phyloP scores from a whole-genome alignment of 2,113 vertebrate species.

The Crotophaga sulcirostris region DNA sequence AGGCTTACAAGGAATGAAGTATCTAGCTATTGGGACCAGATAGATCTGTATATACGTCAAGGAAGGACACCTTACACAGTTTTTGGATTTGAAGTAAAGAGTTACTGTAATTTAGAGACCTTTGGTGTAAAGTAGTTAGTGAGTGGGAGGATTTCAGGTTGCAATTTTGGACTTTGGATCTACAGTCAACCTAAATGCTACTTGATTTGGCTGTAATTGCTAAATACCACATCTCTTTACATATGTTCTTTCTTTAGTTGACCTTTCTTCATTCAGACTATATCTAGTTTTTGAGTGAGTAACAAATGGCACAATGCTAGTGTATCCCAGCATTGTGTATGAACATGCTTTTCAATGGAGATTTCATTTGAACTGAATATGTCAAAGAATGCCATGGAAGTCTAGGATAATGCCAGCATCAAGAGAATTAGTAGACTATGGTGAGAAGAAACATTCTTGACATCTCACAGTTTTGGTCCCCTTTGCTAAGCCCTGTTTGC shows the following conservation, averaged over 20 bases:
- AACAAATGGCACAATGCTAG: neutral
- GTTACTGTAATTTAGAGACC: neutral
- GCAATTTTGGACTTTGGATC: neutral
- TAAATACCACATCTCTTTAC: neutral
- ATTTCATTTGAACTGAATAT: slow-evolving; percentile 1
- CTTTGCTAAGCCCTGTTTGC: neutral
- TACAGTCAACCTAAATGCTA: neutral
- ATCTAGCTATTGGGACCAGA: neutral
- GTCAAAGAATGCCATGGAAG: slow-evolving; percentile 1
- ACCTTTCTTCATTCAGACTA: neutral
- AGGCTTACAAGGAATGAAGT: neutral
- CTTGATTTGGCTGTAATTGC: neutral
- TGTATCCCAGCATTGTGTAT: neutral
- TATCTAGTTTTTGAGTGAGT: neutral
- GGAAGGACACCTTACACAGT: neutral
- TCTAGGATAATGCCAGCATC: neutral
- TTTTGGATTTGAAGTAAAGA: neutral
- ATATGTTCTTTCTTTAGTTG: neutral
- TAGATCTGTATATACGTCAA: neutral
- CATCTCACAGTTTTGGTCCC: neutral
- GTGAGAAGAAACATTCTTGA: neutral
- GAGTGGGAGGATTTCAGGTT: neutral
- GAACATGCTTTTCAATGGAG: neutral
- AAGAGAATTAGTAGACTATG: neutral
- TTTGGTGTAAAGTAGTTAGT: neutral